Evolutionary conservation across 2,113 vertebrate species (phyloP).

Genomic region (Heloderma charlesbogerti): DNA sequence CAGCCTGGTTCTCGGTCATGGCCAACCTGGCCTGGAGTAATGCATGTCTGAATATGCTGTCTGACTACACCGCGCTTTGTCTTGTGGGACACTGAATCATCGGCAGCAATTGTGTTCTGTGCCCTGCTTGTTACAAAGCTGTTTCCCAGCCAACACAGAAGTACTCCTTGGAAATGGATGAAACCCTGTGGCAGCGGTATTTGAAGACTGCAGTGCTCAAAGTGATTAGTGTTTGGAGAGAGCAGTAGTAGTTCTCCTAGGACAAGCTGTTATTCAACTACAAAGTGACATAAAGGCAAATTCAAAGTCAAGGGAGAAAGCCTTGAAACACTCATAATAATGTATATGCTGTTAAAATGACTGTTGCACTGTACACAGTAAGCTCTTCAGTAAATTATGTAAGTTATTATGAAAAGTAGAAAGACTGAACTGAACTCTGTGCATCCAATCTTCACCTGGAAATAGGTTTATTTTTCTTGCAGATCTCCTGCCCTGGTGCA

Average conservation of each 20-base stretch:
- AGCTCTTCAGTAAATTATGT: neutral
- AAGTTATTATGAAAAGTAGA: neutral
- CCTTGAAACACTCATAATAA: neutral
- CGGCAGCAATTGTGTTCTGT: neutral
- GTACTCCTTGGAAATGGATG: neutral
- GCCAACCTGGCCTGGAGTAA: neutral
- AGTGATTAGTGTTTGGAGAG: neutral
- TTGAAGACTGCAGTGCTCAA: neutral
- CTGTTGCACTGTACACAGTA: neutral
- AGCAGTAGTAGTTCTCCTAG: neutral
- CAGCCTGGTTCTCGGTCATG: neutral
- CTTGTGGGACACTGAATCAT: neutral
- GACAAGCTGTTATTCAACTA: neutral
- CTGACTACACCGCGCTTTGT: neutral
- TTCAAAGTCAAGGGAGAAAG: neutral
- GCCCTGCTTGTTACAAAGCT: constrained; percentile 26
- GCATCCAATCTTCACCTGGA: neutral
- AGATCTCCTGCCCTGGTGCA: neutral
- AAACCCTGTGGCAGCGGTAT: neutral
- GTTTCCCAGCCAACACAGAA: constrained; percentile 9
- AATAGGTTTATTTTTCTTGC: neutral
- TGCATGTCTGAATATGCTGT: neutral
- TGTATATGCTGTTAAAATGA: neutral
- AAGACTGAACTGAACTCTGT: neutral
- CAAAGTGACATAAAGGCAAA: neutral